These are phyloP conservation scores for Porites australiensis DNA, from an alignment of 64 coral and sea anemone species.

Conservation along the genomic window DNA sequence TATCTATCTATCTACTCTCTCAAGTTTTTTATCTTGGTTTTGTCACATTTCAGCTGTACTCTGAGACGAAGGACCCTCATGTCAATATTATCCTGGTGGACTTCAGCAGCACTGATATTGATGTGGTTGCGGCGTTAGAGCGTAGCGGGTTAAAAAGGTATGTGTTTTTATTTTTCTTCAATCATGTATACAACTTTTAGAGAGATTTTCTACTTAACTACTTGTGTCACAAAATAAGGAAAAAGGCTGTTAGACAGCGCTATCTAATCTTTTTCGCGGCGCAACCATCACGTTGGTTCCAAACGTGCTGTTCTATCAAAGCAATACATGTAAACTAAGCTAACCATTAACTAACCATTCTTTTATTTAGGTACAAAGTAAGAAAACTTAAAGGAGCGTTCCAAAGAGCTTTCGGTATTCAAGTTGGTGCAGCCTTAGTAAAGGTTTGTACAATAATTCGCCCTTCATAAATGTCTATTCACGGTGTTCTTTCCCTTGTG, in stretches of 20 bases:
- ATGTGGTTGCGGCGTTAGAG: conserved; percentile 81
- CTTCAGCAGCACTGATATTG: conserved; percentile 96
- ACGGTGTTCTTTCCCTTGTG: background rate
- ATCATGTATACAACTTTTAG: too few species aligned
- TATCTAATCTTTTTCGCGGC: too few species aligned
- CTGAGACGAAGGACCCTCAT: conserved; percentile 83
- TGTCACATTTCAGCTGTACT: conserved; percentile 72
- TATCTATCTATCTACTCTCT: background rate
- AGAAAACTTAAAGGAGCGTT: conserved; percentile 80
- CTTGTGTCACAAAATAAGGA: too few species aligned
- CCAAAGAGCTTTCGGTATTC: conserved; percentile 94
- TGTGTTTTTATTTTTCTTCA: background rate
- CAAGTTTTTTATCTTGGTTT: background rate
- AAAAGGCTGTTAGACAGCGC: too few species aligned
- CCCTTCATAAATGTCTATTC: background rate
- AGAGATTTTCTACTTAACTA: too few species aligned
- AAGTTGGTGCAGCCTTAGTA: conserved; percentile 82
- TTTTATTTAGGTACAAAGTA: conserved; percentile 71
- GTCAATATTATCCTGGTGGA: conserved; percentile 97
- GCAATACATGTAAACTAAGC: background rate
- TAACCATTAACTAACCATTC: background rate
- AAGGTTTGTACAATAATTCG: conserved; percentile 42
- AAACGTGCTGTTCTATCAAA: too few species aligned
- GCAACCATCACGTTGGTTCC: too few species aligned
- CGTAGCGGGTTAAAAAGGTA: conserved; percentile 90